Conservation (phyloP, 2,888 invertebrate species). For the Drosophila neotestacea region DNA sequence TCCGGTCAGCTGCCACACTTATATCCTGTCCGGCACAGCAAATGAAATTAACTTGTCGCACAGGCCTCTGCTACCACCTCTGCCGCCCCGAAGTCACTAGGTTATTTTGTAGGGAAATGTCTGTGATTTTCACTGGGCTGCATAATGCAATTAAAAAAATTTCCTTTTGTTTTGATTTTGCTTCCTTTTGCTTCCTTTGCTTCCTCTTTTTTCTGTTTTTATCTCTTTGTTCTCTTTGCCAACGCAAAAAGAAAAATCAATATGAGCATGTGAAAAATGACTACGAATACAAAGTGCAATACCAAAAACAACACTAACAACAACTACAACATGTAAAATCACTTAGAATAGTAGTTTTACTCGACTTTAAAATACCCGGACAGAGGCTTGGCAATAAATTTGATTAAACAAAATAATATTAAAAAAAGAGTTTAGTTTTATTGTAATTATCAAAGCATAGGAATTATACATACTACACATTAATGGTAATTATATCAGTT, state of each 20-base stretch:
- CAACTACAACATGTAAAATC: constrained; percentile 11
- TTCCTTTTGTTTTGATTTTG: constrained; percentile 47
- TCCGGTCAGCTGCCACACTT: constrained; percentile 22
- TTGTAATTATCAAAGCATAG: neutral
- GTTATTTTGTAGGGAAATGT: constrained; percentile 37
- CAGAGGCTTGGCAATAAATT: no score
- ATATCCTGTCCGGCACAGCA: constrained; percentile 54
- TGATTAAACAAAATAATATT: neutral
- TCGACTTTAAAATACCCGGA: neutral
- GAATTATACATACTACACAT: no score
- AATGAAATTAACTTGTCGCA: constrained; percentile 64
- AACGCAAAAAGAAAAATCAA: constrained; percentile 65
- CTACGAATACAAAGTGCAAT: constrained; percentile 53
- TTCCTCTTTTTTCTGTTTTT: constrained; percentile 18
- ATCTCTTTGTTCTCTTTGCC: constrained; percentile 22
- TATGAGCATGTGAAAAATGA: constrained; percentile 54
- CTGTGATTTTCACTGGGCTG: constrained; percentile 61
- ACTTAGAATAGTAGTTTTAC: constrained; percentile 9
- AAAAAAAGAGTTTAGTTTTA: neutral
- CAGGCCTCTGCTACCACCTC: neutral
- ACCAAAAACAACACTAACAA: constrained; percentile 26
- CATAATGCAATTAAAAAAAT: constrained; percentile 77
- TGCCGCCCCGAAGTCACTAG: neutral
- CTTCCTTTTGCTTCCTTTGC: constrained; percentile 34
- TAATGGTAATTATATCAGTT: no score